Base-by-base conservation (phyloP, 2,113 vertebrate genomes). In the Chinchilla lanigera region DNA sequence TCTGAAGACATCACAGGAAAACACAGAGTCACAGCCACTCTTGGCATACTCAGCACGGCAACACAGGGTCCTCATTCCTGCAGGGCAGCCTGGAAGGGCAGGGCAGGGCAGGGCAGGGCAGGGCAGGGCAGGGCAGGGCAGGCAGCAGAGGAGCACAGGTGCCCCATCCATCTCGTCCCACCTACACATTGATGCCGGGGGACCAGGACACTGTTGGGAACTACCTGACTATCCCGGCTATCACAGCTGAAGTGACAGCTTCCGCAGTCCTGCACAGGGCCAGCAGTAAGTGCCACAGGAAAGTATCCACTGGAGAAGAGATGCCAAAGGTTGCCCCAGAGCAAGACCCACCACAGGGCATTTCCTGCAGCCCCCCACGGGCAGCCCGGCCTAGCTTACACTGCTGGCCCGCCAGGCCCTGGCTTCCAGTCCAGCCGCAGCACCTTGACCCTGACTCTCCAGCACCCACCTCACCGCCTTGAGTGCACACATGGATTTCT, bases 341-440 rank as follows among this genome's bases (percentile, higher is more conserved):
- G 0, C 19, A 38, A 44, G 30, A 65, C 3, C 13, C n/a, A 9
- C 61, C 17, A 12, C 41, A 7, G 67, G 33, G 5, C 47, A 30
- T 0, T 44, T 16, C 11, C 5, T 4, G n/a, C 10, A 26, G 69
- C n/a, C 28, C 24, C 20, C 69, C 19, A 7, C 3, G 24, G 19
- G 86, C 28, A 0, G 5, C 13, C 4, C 0, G 0, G 58, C 2
- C 1, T 0, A 7, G 2, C 9, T 6, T 4, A 1, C 20, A 0
- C 4, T 41, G 24, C 41, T 69, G 12, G n/a, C n/a, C 17, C 63
- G 8, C 19, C 80, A 4, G 17, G 73, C 20, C 35, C 47, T 12
- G 35, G 22, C n/a, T n/a, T 6, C 16, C 9, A 12, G 22, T 2
- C n/a, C 5, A 38, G 26, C 12, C 38, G 24, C 30, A 11, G 54